Base-by-base conservation (phyloP, 2,888 invertebrate species). In the Spatulosminthurus flaviceps region DNA sequence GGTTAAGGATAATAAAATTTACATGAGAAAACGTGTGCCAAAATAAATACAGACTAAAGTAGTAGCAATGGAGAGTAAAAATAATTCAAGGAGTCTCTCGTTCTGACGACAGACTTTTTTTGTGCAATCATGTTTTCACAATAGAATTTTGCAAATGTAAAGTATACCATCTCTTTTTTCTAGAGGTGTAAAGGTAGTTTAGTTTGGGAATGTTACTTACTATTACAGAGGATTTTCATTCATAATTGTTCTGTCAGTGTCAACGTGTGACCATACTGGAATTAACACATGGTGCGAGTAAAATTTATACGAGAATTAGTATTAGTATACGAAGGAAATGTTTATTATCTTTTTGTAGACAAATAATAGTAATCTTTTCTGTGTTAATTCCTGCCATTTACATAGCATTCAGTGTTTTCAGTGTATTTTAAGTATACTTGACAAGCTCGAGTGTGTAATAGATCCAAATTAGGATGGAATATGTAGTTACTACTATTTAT, bases 11-110 rank as follows among this genome's bases (percentile, higher is more conserved):
- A 26, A n/a, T 51, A 41, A 29, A 42, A 72, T 51, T 51, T 43
- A 28, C 43, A 72, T 34, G 29, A 51, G 66, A 41, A 76, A 76
- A 69, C 76, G 67, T 76, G 76, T 76, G 76, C 76, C 76, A 76
- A 76, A 67, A 76, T 76, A 76, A 76, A 76, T 76, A 76, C 42
- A 51, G 43, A 21, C 22, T 13, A 51, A 51, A 51, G 51, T 51
- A 16, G 51, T 16, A 51, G 60, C 28, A n/a, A n/a, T n/a, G 29
- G 21, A 13, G 28, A 75, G 61, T 75, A 75, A 75, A 75, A 75
- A 75, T 75, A 75, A 75, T 60, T 64, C 64, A 75, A 75, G 66
- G 64, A 75, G 64, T 64, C 22, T 43, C 19, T 26, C 51, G 5
- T 51, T 51, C 21, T 75, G 75, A 75, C 64, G 75, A 66, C 66